These are phyloP conservation scores for Podargus strigoides DNA, from an alignment of 2,797 vertebrate genomes.

Conservation along the genomic window DNA sequence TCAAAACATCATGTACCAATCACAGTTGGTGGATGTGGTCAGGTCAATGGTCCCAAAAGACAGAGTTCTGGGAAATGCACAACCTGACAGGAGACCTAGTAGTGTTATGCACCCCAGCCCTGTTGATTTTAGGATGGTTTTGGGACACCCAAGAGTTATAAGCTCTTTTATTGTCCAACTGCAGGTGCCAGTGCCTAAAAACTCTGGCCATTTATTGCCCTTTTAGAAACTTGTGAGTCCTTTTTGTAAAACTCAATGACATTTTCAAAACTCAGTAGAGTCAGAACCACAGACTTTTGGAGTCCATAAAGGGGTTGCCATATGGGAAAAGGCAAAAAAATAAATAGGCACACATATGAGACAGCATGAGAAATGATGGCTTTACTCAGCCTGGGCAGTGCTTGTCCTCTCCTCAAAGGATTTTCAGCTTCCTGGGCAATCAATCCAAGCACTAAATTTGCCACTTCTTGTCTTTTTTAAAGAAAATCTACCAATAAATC, in stretches of 20 bases:
- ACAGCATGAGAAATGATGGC: constrained; percentile 32
- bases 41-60: neutral
- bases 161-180: neutral
- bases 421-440: constrained; percentile 48
- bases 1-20: neutral
- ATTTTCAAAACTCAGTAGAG: neutral
- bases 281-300: neutral
- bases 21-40: neutral
- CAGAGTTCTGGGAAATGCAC: neutral
- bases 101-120: neutral
- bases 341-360: neutral
- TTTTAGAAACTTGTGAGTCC: neutral
- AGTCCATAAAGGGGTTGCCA: neutral
- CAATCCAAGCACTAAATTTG: constrained; percentile 57
- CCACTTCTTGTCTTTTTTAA: neutral
- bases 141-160: neutral
- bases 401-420: constrained; percentile 14
- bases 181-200: neutral
- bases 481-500: constrained; percentile 57
- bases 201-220: neutral
- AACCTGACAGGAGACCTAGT: neutral
- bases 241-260: neutral
- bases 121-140: neutral
- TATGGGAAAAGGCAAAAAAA: constrained; percentile 20
- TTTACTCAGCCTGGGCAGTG: neutral